These are phyloP conservation scores for Brachypodius melanocephalos DNA, from an alignment of 2,113 vertebrate species.

Conservation along the genomic window DNA sequence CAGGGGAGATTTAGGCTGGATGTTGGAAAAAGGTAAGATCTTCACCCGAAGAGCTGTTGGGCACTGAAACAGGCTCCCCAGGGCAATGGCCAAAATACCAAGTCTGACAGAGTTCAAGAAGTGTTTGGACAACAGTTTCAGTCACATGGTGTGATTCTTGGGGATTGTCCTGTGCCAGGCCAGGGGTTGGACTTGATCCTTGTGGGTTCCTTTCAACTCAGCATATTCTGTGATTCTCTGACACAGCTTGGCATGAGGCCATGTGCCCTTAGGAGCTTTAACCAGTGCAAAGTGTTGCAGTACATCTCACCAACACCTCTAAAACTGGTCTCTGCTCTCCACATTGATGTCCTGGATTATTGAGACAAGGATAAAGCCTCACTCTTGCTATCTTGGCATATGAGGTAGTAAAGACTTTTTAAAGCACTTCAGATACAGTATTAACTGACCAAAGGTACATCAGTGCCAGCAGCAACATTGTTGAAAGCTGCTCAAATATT, in stretches of 20 bases:
- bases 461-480: neutral
- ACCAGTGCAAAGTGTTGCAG: neutral
- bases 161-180: too few relatives aligned
- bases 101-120: neutral
- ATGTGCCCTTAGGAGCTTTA: neutral
- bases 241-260: neutral
- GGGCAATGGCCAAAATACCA: neutral
- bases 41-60: neutral
- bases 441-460: neutral
- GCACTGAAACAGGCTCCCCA: neutral
- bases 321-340: neutral
- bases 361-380: neutral
- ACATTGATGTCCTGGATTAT: neutral
- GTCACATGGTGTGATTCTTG: neutral
- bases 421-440: neutral
- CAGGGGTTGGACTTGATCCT: neutral
- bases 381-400: neutral
- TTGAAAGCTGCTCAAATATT: neutral
- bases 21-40: neutral
- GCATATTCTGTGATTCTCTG: neutral
- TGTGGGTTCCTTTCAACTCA: neutral
- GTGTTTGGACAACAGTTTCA: neutral
- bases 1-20: neutral
- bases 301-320: neutral
- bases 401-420: fast-evolving